phyloP scores from a whole-genome alignment of 1,140 invertebrate species.

The Aphelenchoides avenae region DNA sequence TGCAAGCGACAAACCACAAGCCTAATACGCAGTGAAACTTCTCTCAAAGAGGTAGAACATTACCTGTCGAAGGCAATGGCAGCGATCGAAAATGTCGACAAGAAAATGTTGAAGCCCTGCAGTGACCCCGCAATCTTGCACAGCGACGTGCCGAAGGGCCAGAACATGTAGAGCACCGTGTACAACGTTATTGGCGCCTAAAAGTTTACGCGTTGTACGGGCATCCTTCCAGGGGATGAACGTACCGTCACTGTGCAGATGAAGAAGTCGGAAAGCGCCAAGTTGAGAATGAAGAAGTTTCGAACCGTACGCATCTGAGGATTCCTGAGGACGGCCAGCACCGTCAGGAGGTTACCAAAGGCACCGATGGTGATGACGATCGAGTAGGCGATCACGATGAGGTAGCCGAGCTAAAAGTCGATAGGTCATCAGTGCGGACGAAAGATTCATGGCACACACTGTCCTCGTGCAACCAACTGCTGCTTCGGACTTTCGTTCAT shows the following conservation, averaged over 20 bases:
- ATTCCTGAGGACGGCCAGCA: slow-evolving; percentile 52
- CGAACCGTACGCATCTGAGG: slow-evolving; percentile 51
- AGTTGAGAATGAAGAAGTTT: slow-evolving; percentile 59
- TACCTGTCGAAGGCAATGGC: slow-evolving; percentile 61
- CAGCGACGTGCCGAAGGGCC: slow-evolving; percentile 56
- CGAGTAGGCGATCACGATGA: slow-evolving; percentile 45
- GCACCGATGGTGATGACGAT: slow-evolving; percentile 51
- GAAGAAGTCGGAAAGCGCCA: slow-evolving; percentile 57
- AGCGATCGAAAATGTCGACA: slow-evolving; percentile 61
- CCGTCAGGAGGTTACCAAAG: slow-evolving; percentile 52
- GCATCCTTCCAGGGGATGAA: neutral
- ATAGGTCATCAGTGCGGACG: neutral
- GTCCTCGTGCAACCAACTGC: too few species aligned
- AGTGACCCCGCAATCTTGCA: slow-evolving; percentile 57
- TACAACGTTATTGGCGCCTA: slow-evolving; percentile 56
- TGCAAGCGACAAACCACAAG: too few species aligned
- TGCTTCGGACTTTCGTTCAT: neutral
- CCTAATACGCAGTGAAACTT: slow-evolving; percentile 21
- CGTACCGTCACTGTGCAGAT: slow-evolving; percentile 53
- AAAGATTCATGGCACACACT: neutral
- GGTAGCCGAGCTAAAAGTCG: slow-evolving; percentile 49
- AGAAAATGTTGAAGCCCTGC: slow-evolving; percentile 59
- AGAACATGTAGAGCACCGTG: slow-evolving; percentile 57
- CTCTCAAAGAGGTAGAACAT: slow-evolving; percentile 3
- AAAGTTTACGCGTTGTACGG: neutral